phyloP scores from a whole-genome alignment of 1,140 invertebrate genomes.

The Branchinecta lindahli region DNA sequence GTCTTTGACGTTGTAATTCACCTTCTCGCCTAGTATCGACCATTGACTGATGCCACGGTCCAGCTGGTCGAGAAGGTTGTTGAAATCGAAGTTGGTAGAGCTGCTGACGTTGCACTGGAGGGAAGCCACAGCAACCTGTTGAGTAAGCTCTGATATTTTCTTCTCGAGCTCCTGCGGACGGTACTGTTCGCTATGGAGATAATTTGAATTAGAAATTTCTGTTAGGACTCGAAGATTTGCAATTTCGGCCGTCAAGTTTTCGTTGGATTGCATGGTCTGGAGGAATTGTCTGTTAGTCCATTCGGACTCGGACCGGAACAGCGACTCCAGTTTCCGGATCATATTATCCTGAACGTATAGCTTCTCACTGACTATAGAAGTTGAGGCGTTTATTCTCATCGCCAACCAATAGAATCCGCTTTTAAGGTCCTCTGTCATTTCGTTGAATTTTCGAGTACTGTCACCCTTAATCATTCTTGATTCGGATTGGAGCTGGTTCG shows the following conservation, averaged over 20 bases:
- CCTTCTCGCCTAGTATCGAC: background rate
- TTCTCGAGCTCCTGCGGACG: background rate
- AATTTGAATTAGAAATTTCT: background rate
- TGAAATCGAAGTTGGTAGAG: background rate
- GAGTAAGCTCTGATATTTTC: background rate
- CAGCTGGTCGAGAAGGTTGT: background rate
- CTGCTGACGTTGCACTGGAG: background rate
- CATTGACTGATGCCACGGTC: background rate
- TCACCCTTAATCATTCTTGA: conserved; percentile 2
- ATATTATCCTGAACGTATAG: background rate
- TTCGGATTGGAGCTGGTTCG: background rate
- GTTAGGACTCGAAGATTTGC: background rate
- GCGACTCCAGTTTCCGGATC: background rate
- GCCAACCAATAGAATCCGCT: background rate
- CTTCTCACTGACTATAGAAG: background rate
- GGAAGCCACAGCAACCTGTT: background rate
- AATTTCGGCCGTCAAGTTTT: conserved; percentile 1
- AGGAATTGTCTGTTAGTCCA: background rate
- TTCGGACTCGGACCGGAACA: background rate
- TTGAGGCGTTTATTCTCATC: background rate
- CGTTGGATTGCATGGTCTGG: background rate
- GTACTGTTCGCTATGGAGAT: no score
- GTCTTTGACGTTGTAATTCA: background rate
- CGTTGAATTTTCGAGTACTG: background rate
- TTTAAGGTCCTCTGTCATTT: background rate